phyloP scores from a whole-genome alignment of 2,797 vertebrate genomes.

The Myoxocephalus aenaeus region DNA sequence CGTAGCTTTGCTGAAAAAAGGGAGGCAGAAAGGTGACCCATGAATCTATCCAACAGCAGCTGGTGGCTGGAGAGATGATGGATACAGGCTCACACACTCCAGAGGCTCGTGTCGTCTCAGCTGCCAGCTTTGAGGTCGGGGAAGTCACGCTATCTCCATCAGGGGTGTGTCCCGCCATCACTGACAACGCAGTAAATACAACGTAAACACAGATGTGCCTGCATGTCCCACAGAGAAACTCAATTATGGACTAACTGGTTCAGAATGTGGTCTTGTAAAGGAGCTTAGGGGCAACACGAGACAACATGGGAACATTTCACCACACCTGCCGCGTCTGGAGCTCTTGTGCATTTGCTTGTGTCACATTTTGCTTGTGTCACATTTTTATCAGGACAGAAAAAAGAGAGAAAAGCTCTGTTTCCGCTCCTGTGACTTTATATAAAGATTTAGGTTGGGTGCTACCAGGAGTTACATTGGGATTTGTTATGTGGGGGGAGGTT shows the following conservation, averaged over 20 bases:
- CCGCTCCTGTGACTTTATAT: no score
- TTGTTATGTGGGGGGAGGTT: no score
- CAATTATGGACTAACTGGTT: constrained; percentile 23
- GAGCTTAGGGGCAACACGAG: not conserved
- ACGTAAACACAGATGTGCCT: constrained; percentile 24
- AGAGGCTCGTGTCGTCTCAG: constrained; percentile 33
- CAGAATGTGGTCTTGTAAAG: constrained; percentile 29
- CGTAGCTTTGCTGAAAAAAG: not conserved
- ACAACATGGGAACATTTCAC: not conserved
- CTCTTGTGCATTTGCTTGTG: not conserved
- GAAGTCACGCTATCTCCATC: constrained; percentile 44
- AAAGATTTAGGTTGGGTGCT: no score
- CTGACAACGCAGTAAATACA: constrained; percentile 21
- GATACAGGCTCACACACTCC: constrained; percentile 16
- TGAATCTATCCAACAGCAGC: constrained; percentile 25
- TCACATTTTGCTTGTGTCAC: not conserved
- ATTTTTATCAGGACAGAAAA: not conserved
- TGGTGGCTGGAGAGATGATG: constrained; percentile 29
- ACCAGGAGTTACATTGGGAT: no score
- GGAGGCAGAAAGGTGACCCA: not conserved
- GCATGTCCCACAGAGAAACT: constrained; percentile 6
- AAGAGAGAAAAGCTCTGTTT: no score
- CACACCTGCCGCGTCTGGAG: not conserved
- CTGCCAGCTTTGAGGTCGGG: constrained; percentile 55
- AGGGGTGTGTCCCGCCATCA: constrained; percentile 37